These are phyloP conservation scores for Meda fulgida DNA, from an alignment of 2,797 vertebrate species.

Conservation along the genomic window DNA sequence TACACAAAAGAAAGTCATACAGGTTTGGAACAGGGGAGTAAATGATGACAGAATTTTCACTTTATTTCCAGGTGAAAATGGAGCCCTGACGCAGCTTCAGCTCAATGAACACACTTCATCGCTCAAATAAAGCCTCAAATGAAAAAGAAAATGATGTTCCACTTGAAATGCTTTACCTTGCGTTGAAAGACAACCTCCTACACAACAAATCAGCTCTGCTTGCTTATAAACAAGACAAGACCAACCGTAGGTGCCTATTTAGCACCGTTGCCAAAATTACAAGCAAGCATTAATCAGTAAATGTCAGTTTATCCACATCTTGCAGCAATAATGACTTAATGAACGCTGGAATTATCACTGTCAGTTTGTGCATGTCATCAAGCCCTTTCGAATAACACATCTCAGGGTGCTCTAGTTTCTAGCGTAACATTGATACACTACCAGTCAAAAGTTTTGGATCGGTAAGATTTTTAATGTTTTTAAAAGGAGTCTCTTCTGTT, in stretches of 20 bases:
- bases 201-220: slow-evolving; percentile 36
- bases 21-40: not conserved
- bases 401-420: not conserved
- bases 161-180: slow-evolving; percentile 39
- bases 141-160: slow-evolving; percentile 22
- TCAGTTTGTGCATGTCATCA: not conserved
- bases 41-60: not conserved
- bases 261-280: slow-evolving; percentile 20
- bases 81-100: slow-evolving; percentile 48
- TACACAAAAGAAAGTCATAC: not conserved
- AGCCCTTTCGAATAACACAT: not conserved
- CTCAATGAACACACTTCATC: slow-evolving; percentile 64
- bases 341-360: slow-evolving; percentile 14
- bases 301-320: slow-evolving; percentile 21
- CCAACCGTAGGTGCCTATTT: slow-evolving; percentile 7
- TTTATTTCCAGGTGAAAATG: slow-evolving; percentile 55
- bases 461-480: no score
- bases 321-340: slow-evolving; percentile 20
- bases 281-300: slow-evolving; percentile 22
- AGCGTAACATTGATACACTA: not conserved
- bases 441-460: no score
- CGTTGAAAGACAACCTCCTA: slow-evolving; percentile 34
- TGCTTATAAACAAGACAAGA: slow-evolving; percentile 15
- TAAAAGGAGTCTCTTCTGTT: no score
- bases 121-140: slow-evolving; percentile 29